Conservation (phyloP, 2,113 vertebrate species). For the Junco hyemalis region DNA sequence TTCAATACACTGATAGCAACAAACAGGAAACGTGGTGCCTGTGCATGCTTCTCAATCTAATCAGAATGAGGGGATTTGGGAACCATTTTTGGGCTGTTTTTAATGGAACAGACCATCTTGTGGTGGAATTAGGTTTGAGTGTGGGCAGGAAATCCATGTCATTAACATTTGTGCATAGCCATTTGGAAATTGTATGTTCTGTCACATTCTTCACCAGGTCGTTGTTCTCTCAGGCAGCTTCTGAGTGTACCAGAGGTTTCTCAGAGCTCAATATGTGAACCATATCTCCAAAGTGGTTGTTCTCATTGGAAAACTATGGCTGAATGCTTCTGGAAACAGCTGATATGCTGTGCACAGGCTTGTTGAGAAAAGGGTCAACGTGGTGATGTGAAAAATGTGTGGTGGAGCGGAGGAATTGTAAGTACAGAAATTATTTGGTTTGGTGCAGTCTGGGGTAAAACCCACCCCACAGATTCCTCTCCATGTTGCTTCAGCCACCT, state of each 20-base stretch:
- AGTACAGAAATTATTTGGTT: fast-evolving
- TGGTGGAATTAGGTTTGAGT: neutral
- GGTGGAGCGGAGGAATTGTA: fast-evolving
- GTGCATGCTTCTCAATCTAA: neutral
- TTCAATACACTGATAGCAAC: neutral
- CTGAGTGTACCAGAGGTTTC: neutral
- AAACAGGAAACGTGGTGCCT: neutral
- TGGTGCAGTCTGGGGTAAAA: neutral
- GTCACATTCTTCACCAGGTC: neutral
- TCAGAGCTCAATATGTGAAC: neutral
- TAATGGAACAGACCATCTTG: neutral
- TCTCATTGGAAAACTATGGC: neutral
- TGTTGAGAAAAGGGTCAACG: neutral
- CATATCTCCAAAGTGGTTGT: neutral
- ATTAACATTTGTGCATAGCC: neutral
- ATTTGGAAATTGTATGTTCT: neutral
- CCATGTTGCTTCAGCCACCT: neutral
- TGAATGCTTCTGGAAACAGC: neutral
- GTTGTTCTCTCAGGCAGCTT: neutral
- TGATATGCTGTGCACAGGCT: fast-evolving
- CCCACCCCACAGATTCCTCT: neutral
- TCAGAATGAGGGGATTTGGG: neutral
- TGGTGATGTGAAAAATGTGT: neutral
- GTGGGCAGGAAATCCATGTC: conserved; percentile 7
- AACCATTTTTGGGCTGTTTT: neutral